Evolutionary conservation across 2,797 vertebrate species (phyloP), one percentile per base, ranked within the genome.

Genomic region (Denticeps clupeoides): DNA sequence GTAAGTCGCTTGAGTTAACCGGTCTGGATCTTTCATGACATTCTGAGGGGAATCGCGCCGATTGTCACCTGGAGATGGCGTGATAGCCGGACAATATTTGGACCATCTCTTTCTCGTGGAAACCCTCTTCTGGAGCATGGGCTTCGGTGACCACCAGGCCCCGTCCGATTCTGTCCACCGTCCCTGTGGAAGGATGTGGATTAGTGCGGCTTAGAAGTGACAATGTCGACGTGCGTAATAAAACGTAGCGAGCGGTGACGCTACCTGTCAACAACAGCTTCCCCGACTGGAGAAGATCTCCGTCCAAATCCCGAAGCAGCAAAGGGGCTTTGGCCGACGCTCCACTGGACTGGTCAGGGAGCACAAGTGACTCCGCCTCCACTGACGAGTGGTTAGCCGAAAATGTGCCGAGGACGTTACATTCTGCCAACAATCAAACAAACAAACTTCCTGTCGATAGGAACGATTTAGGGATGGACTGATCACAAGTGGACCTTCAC

Each of bases 51-150:
- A 2, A 5, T 42, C n/a, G n/a, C n/a, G n/a, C n/a, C n/a, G n/a
- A n/a, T n/a, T n/a, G n/a, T 68, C 61, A 85, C 84, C 80, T 73
- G 1, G 79, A 82, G 48, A 87, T 82, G 38, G 42, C 53, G 64
- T 85, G 69, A 54, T 75, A 85, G 58, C 82, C 83, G 38, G 65
- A 63, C 58, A 87, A 59, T 21, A 84, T 51, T 2, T 58, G 69
- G 21, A 74, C 62, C 54, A 77, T 55, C 52, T 82, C 69, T 26
- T 67, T 67, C 12, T 49, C 63, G 16, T 49, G 53, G 63, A 55
- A 56, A 7, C 58, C 54, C 3, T 75, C 75, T 16, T 75, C 69
- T 7, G 69, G 49, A 12, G 32, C 12, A 11, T 75, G 65, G 0
- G 64, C 47, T 48, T 72, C 69, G 0, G 57, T 74, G 41, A 82